These are phyloP conservation scores for Crossocerus cetratus DNA, from an alignment of 2,888 invertebrate species.

Conservation along the genomic window DNA sequence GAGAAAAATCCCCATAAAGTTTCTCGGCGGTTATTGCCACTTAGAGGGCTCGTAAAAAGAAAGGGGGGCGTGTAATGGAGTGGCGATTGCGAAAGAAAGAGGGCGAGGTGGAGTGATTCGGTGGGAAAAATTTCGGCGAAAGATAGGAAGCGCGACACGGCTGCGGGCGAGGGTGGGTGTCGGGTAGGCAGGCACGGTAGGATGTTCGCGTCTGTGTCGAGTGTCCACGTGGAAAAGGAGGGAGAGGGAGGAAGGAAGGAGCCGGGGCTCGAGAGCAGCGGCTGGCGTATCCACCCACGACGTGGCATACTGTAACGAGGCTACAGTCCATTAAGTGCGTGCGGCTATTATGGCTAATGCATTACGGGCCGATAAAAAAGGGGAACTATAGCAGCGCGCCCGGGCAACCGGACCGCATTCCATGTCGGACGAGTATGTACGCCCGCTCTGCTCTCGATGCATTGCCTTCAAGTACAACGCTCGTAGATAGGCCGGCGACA, in stretches of 20 bases:
- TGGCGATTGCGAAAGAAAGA: slow-evolving; percentile 1
- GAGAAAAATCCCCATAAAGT: no score
- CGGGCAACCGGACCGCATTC: slow-evolving; percentile 73
- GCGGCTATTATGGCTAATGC: slow-evolving; percentile 73
- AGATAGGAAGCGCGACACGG: slow-evolving; percentile 6
- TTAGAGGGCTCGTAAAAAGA: neutral
- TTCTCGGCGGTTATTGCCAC: neutral
- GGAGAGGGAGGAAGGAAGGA: slow-evolving; percentile 11
- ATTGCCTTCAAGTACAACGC: slow-evolving; percentile 58
- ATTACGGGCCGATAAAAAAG: slow-evolving; percentile 70
- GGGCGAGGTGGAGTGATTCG: no score
- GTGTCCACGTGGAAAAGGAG: slow-evolving; percentile 16
- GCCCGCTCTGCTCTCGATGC: slow-evolving; percentile 62
- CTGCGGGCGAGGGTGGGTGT: neutral
- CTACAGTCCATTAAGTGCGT: slow-evolving; percentile 72
- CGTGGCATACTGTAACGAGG: slow-evolving; percentile 70
- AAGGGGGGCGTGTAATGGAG: slow-evolving; percentile 13
- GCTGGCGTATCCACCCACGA: slow-evolving; percentile 71
- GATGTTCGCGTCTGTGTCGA: slow-evolving; percentile 16
- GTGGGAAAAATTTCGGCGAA: no score
- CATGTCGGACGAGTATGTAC: slow-evolving; percentile 70
- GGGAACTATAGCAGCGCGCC: slow-evolving; percentile 60
- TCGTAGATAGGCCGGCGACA: slow-evolving; percentile 52
- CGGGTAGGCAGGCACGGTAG: slow-evolving; percentile 3
- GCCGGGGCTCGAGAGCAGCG: slow-evolving; percentile 22